phyloP scores from a whole-genome alignment of 1,140 invertebrate genomes.

The Ceratoteleas bidentatus region DNA sequence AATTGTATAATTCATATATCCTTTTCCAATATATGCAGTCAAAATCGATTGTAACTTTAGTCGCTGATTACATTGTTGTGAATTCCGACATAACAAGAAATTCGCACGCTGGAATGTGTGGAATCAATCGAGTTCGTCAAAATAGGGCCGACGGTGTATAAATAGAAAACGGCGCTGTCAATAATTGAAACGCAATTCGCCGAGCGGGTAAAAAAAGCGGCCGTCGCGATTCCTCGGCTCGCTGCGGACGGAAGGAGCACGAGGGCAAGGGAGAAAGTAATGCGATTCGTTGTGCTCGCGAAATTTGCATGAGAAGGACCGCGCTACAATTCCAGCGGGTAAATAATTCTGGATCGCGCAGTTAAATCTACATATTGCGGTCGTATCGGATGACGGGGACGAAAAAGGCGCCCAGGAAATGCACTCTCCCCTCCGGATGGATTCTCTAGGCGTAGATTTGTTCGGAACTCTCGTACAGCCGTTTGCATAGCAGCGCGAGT shows the following conservation, averaged over 20 bases:
- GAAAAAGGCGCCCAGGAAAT: slow-evolving; percentile 44
- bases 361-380: slow-evolving; percentile 61
- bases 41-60: too few species aligned
- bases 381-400: slow-evolving; percentile 51
- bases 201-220: neutral
- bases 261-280: slow-evolving; percentile 23
- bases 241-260: neutral
- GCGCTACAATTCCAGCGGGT: slow-evolving; percentile 37
- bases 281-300: slow-evolving; percentile 35
- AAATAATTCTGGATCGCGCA: slow-evolving; percentile 56
- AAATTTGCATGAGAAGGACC: slow-evolving; percentile 56
- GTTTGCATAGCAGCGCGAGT: slow-evolving; percentile 18
- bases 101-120: too few species aligned
- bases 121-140: too few species aligned
- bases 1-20: too few species aligned
- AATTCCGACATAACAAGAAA: too few species aligned
- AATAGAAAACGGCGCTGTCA: neutral
- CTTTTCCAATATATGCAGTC: too few species aligned
- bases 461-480: slow-evolving; percentile 27
- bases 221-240: neutral
- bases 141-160: too few species aligned
- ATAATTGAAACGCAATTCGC: slow-evolving; percentile 13
- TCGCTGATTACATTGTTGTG: too few species aligned
- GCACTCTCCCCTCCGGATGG: slow-evolving; percentile 32
- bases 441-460: slow-evolving; percentile 45